A percentile compares a stretch with the other conserved stretches of the same genome.
These are phyloP conservation scores for Semotilus atromaculatus DNA, from an alignment of 2,797 vertebrate genomes.

Conservation along the genomic window DNA sequence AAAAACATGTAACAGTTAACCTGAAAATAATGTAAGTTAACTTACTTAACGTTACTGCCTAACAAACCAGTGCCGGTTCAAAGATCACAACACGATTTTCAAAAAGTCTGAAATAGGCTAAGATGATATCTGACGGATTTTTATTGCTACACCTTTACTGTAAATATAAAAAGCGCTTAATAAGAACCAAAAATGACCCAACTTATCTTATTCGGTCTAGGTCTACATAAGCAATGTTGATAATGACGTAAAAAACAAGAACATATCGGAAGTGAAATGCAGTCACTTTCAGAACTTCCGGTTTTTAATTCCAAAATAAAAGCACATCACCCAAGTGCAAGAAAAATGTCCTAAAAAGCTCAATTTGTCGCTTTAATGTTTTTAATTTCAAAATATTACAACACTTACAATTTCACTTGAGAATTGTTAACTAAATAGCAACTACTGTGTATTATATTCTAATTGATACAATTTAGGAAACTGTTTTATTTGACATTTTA, in stretches of 20 bases:
- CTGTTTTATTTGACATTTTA: not conserved
- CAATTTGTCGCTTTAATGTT: not conserved
- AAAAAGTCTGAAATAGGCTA: not conserved
- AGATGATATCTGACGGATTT: not conserved
- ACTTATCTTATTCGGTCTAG: not conserved
- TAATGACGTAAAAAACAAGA: not conserved
- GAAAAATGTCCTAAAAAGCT: not conserved
- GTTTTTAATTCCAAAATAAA: conserved; percentile 35
- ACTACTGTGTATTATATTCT: not conserved
- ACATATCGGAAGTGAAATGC: not conserved
- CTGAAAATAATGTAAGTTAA: not conserved
- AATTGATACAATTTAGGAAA: not conserved
- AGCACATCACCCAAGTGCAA: not conserved
- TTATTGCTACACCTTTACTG: not conserved
- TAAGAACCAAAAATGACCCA: not conserved
- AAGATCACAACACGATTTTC: not conserved
- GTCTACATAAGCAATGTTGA: not conserved
- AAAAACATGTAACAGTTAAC: not conserved
- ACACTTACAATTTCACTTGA: no score
- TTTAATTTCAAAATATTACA: not conserved
- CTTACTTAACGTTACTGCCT: conserved; percentile 5
- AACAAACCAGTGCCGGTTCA: not conserved
- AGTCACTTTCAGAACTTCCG: not conserved
- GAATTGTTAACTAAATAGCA: not conserved
- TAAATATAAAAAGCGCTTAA: not conserved